These are phyloP conservation scores for Leptocoma aspasia DNA, from an alignment of 2,113 vertebrate species.

Conservation along the genomic window DNA sequence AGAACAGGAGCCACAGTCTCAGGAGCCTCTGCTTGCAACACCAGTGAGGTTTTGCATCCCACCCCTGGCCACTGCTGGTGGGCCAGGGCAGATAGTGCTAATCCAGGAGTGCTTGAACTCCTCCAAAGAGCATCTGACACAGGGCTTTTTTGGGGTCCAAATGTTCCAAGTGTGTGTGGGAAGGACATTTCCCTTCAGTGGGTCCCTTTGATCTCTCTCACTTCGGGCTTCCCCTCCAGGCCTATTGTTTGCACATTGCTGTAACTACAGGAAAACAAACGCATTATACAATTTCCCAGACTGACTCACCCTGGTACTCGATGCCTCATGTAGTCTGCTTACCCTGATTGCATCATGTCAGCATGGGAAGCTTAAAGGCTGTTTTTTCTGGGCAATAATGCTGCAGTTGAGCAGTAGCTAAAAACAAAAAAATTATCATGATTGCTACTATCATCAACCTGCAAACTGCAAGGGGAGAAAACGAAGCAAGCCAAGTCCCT, in stretches of 20 bases:
- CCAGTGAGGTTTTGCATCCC: background rate
- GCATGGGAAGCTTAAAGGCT: constrained; percentile 34
- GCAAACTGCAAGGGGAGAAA: background rate
- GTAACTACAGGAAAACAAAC: constrained; percentile 60
- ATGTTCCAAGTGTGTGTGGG: constrained; percentile 25
- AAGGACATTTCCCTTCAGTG: constrained; percentile 11
- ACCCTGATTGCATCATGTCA: constrained; percentile 27
- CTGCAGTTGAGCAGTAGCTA: constrained; percentile 5
- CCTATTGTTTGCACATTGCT: constrained; percentile 47
- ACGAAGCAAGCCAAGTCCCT: background rate
- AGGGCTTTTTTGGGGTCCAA: background rate
- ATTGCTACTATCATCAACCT: constrained; percentile 25
- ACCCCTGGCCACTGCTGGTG: background rate
- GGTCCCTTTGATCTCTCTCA: constrained; percentile 55
- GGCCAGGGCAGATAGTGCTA: background rate
- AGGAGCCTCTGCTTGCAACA: background rate
- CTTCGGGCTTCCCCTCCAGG: constrained; percentile 52
- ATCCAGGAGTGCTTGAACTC: background rate
- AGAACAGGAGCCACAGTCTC: background rate
- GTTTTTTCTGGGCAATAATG: constrained; percentile 39
- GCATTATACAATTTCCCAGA: constrained; percentile 53
- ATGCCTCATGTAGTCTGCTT: constrained; percentile 59
- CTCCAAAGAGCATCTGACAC: background rate
- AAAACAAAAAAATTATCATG: background rate
- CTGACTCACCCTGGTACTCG: constrained; percentile 59